Evolutionary conservation across 2,113 vertebrate species (phyloP).

Genomic region (Delphinus delphis): DNA sequence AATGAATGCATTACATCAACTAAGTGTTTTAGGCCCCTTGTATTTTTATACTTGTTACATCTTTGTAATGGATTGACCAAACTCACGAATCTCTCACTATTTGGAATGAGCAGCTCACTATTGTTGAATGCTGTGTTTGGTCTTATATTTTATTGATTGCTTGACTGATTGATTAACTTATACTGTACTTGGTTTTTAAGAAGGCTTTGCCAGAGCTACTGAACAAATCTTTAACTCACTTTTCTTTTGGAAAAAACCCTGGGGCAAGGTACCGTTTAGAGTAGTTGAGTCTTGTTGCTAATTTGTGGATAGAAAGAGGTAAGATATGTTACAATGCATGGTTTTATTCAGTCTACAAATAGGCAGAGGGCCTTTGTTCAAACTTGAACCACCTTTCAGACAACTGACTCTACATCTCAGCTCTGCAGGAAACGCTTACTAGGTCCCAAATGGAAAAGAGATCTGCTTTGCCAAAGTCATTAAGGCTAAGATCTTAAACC

Average conservation of each 20-base stretch:
- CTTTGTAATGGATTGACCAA: not conserved
- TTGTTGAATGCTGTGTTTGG: conserved; percentile 40
- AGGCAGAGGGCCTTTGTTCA: not conserved
- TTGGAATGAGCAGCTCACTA: conserved; percentile 21
- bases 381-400: not conserved
- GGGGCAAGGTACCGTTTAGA: not conserved
- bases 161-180: conserved; percentile 50
- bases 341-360: not conserved
- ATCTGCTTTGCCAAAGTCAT: conserved; percentile 5
- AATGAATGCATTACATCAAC: not conserved
- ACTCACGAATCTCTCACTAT: not conserved
- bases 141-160: conserved; percentile 46
- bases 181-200: conserved; percentile 3
- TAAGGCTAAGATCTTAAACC: not conserved
- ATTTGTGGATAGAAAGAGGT: not conserved
- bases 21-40: conserved; percentile 24
- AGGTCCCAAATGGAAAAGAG: not conserved
- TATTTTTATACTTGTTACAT: not conserved
- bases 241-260: not conserved
- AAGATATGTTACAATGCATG: not conserved
- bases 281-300: not conserved
- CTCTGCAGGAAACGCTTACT: conserved; percentile 3
- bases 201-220: conserved; percentile 20
- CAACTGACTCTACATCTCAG: not conserved
- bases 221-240: conserved; percentile 27